Evolutionary conservation across 1,140 invertebrate species (phyloP).

Genomic region (Agraylea sexmaculata): DNA sequence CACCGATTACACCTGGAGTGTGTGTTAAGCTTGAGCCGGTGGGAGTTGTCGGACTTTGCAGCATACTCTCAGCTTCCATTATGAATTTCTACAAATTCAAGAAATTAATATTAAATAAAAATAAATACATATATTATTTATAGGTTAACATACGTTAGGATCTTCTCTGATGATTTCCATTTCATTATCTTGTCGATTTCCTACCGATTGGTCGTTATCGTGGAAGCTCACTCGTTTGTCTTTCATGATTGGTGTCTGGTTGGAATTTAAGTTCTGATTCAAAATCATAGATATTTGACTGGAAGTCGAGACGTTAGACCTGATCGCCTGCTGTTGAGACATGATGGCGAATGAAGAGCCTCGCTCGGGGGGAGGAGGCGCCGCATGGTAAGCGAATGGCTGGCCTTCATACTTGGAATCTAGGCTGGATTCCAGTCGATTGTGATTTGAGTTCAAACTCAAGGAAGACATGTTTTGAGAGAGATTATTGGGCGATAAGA

Average conservation of each 20-base stretch:
- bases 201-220: constrained; percentile 29
- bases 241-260: constrained; percentile 30
- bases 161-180: constrained; percentile 49
- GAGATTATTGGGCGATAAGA: constrained; percentile 12
- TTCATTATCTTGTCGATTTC: constrained; percentile 13
- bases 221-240: constrained; percentile 64
- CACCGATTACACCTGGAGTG: constrained; percentile 86
- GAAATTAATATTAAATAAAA: constrained; percentile 12
- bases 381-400: constrained; percentile 24
- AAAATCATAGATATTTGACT: constrained; percentile 31
- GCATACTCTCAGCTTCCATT: constrained; percentile 62
- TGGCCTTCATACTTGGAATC: constrained; percentile 12
- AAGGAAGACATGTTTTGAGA: constrained; percentile 16
- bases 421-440: constrained; percentile 5
- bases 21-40: constrained; percentile 37
- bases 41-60: constrained; percentile 59
- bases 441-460: constrained; percentile 15
- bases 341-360: constrained; percentile 73
- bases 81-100: constrained; percentile 58
- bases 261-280: constrained; percentile 18
- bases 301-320: constrained; percentile 32
- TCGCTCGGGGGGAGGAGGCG: constrained; percentile 62
- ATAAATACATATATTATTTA: constrained; percentile 15
- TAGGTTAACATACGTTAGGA: constrained; percentile 55
- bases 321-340: constrained; percentile 43